Percentiles rank a stretch among this genome's conserved stretches.
Evolutionary conservation across 2,113 vertebrate genomes (phyloP).

Genomic region (Equus przewalskii): DNA sequence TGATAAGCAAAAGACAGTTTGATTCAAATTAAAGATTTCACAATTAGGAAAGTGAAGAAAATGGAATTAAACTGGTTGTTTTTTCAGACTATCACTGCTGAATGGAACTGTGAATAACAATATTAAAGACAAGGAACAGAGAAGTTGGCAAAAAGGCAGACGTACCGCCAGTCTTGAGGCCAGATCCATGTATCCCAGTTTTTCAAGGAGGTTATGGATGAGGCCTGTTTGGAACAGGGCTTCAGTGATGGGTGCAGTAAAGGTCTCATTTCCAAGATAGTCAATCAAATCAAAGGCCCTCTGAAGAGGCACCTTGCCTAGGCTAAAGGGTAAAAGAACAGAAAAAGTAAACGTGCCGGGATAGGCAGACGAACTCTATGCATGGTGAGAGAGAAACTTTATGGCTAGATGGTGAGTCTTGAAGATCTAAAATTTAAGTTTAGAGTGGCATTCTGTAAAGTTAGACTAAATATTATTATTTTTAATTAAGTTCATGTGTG

Average conservation of each 20-base stretch:
- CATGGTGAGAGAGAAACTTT: not conserved
- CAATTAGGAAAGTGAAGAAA: conserved; percentile 41
- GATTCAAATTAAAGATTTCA: conserved; percentile 27
- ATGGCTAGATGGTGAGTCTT: not conserved
- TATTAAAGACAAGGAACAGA: not conserved
- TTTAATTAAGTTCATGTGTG: conserved; percentile 18
- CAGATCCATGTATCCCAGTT: conserved; percentile 88
- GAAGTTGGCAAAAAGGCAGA: conserved; percentile 52
- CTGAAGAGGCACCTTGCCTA: conserved; percentile 91
- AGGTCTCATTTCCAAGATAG: conserved; percentile 91
- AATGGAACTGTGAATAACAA: not conserved
- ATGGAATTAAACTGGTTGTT: not conserved
- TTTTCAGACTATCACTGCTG: not conserved
- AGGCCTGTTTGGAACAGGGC: conserved; percentile 90
- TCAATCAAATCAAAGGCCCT: conserved; percentile 90
- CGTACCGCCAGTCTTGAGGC: conserved; percentile 90
- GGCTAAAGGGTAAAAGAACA: conserved; percentile 85
- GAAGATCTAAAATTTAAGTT: conserved; percentile 47
- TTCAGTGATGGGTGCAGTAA: conserved; percentile 91
- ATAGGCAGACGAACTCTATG: not conserved
- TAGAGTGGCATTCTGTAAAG: conserved; percentile 2
- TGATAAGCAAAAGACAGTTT: not conserved
- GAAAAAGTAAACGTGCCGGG: conserved; percentile 30
- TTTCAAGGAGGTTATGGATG: conserved; percentile 93
- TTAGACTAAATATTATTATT: not conserved